A percentile compares a stretch with the other conserved stretches of the same genome.
Conservation (phyloP, 2,797 vertebrate species). For the Danionella dracula region DNA sequence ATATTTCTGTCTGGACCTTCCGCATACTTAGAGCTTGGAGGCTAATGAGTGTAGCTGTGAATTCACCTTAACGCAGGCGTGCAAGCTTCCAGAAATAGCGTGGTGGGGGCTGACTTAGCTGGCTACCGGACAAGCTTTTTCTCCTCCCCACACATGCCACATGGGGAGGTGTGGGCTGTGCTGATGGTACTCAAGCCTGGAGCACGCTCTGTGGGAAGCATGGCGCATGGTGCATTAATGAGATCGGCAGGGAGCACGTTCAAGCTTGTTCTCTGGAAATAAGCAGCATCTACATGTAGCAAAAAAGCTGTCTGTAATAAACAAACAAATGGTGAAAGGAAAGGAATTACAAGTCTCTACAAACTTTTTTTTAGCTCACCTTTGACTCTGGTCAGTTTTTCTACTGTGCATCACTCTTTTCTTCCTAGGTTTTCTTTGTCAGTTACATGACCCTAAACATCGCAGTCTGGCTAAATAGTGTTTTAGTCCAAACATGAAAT, state of each 20-base stretch:
- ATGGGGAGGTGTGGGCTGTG: constrained; percentile 49
- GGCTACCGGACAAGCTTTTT: constrained; percentile 49
- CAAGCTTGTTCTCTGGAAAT: constrained; percentile 60
- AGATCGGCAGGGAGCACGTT: constrained; percentile 61
- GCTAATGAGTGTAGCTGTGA: constrained; percentile 75
- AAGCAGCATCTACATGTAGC: constrained; percentile 68
- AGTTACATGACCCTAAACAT: neutral
- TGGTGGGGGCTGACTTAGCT: constrained; percentile 58
- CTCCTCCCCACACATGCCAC: constrained; percentile 25
- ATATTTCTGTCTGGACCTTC: constrained; percentile 74
- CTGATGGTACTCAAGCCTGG: constrained; percentile 50
- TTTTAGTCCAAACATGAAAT: constrained; percentile 27
- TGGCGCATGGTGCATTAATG: constrained; percentile 57
- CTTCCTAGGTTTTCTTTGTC: neutral
- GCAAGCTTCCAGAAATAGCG: constrained; percentile 64
- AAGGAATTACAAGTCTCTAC: constrained; percentile 47
- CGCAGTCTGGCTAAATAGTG: neutral
- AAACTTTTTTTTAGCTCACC: neutral
- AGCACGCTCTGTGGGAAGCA: constrained; percentile 55
- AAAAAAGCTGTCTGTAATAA: constrained; percentile 68
- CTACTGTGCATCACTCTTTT: neutral
- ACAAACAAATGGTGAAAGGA: constrained; percentile 54
- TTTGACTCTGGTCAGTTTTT: neutral
- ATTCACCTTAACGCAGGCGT: constrained; percentile 75
- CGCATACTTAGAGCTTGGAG: constrained; percentile 67